Conservation (phyloP, 1,140 invertebrate species). For the Calliphora vicina region DNA sequence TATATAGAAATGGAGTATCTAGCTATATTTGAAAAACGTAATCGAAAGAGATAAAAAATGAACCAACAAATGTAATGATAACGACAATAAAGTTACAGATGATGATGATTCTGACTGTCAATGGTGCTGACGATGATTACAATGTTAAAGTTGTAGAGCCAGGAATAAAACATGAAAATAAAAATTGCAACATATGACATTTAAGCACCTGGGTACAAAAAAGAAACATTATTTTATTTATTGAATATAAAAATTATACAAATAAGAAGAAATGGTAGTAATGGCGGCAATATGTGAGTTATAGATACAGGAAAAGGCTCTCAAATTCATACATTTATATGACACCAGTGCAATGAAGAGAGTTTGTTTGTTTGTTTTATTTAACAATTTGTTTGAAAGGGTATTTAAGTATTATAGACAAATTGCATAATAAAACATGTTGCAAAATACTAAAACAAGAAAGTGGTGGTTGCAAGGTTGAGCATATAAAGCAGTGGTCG, state of each 20-base stretch:
- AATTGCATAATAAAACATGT: background rate
- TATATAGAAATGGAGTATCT: no score
- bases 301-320: no score
- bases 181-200: slow-evolving; percentile 32
- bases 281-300: no score
- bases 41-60: background rate
- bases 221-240: background rate
- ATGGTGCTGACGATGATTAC: background rate
- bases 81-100: background rate
- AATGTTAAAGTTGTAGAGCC: background rate
- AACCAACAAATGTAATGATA: background rate
- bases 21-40: background rate
- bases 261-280: background rate
- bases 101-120: background rate
- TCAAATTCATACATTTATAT: no score
- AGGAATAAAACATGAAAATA: background rate
- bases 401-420: background rate
- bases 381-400: background rate
- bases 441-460: background rate
- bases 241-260: background rate
- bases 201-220: slow-evolving; percentile 16
- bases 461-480: background rate
- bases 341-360: background rate
- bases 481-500: background rate
- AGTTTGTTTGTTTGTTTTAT: background rate